Percentiles rank a stretch among this genome's conserved stretches.
These are phyloP conservation scores for Phalangium opilio DNA, from an alignment of 2,888 invertebrate genomes.

Conservation along the genomic window DNA sequence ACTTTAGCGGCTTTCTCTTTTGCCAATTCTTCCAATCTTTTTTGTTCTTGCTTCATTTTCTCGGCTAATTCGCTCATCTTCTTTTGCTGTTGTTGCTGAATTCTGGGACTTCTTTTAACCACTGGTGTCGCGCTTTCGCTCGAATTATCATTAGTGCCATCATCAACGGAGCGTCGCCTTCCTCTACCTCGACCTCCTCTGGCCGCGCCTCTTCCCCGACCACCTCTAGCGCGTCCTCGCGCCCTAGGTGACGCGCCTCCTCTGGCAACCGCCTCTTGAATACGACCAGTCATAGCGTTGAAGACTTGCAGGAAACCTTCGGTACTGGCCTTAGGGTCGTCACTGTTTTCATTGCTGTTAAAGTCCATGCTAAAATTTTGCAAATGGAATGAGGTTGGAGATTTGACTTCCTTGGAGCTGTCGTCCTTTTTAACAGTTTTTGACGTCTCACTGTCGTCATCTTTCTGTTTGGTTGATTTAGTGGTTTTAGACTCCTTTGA, in stretches of 20 bases:
- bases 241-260: slow-evolving; percentile 17
- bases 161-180: slow-evolving; percentile 22
- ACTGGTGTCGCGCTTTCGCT: slow-evolving; percentile 21
- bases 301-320: too few relatives aligned
- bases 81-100: slow-evolving; percentile 36
- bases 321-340: too few relatives aligned
- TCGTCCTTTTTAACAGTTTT: too few relatives aligned
- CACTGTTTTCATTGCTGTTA: too few relatives aligned
- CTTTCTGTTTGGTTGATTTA: too few relatives aligned
- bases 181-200: slow-evolving; percentile 21
- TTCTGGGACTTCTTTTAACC: slow-evolving; percentile 40
- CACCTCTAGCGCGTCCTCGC: slow-evolving; percentile 21
- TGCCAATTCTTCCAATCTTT: slow-evolving; percentile 18
- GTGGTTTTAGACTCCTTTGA: too few relatives aligned
- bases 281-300: too few relatives aligned
- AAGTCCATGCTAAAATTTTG: too few relatives aligned
- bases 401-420: slow-evolving; percentile 8
- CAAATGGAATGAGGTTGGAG: background rate
- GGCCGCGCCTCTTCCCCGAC: slow-evolving; percentile 10
- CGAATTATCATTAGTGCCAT: slow-evolving; percentile 19
- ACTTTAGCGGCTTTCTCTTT: slow-evolving; percentile 7
- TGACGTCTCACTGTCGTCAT: too few relatives aligned
- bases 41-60: slow-evolving; percentile 18
- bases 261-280: slow-evolving; percentile 3
- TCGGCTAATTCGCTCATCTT: slow-evolving; percentile 18